Evolutionary conservation across 30 jellyfish, hydroid and myxozoan genomes (phyloP).

Genomic region (Aurelia aurita): DNA sequence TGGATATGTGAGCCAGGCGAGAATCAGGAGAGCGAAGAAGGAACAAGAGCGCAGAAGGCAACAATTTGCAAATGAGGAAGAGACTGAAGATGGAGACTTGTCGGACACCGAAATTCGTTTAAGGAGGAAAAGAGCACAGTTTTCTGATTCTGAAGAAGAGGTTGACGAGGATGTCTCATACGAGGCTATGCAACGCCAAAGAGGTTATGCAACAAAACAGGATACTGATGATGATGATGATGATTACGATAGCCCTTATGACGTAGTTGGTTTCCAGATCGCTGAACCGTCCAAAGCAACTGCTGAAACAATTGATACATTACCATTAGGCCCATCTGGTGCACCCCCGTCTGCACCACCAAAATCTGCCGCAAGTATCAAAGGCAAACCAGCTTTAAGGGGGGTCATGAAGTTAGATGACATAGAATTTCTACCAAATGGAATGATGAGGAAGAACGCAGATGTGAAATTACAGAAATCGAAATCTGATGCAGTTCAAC

Average conservation of each 20-base stretch:
- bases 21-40: not conserved
- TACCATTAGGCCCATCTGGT: constrained; percentile 74
- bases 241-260: constrained; percentile 41
- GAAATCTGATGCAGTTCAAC: constrained; percentile 31
- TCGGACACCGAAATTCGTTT: constrained; percentile 32
- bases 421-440: constrained; percentile 41
- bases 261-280: constrained; percentile 42
- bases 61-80: not conserved
- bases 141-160: constrained; percentile 59
- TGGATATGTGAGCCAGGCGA: constrained; percentile 3
- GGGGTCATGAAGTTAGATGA: constrained; percentile 28
- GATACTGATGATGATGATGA: not conserved
- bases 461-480: constrained; percentile 24
- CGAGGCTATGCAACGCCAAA: not conserved
- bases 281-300: constrained; percentile 50
- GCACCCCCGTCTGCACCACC: constrained; percentile 77
- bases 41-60: not conserved
- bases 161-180: not conserved
- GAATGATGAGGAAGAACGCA: constrained; percentile 33
- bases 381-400: constrained; percentile 51
- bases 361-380: constrained; percentile 54
- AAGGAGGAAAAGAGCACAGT: constrained; percentile 40
- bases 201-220: not conserved
- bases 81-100: constrained; percentile 12
- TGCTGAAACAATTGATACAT: constrained; percentile 44